Base-by-base conservation (phyloP, 2,888 invertebrate genomes). In the Agonum fuliginosum region DNA sequence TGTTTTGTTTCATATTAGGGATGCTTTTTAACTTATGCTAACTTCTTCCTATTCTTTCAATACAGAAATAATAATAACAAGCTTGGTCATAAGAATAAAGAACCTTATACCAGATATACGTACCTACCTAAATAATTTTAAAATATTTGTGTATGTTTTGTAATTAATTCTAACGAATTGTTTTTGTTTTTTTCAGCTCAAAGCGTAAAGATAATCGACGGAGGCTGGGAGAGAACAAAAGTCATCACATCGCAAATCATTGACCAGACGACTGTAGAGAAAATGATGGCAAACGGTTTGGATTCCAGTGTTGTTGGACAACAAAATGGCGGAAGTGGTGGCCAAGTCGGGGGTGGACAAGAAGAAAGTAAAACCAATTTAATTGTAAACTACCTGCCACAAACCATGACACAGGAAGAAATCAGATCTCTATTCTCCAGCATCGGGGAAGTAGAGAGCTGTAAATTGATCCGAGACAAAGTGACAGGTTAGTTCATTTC, bases 351-450 rank as follows among this genome's bases (percentile, higher is more conserved):
- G 70, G 88, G 88, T 51, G 94, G 94, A 85, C 92, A 94, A 85
- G 95, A 95, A 89, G 97, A 97, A 90, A 96, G 96, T 84, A 96
- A 97, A 90, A 99, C 99, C 83, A 99, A 99, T 90, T 93, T 99
- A 83, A 99, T 99, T 88, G 99, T 99, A 85, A 99, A 99, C 90
- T 99, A 99, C 89, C 91, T 99, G 88, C 99, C 99, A 80, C 99
- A 99, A 90, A 98, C 96, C 83, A 99, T 99, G 99, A 97, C 97
- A 77, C 99, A 99, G 89, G 99, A 99, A 88, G 99, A 99, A 88
- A 99, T 99, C 81, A 92, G 98, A 80, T 97, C 97, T 78, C 91
- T 99, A 74, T 99, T 99, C 89, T 96, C 97, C 76, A 97, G 97
- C 87, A 98, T 99, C 86, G 99, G 99, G 78, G 99, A 99, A 87